phyloP scores from a whole-genome alignment of 2,113 vertebrate genomes.

The Trogon melanurus region DNA sequence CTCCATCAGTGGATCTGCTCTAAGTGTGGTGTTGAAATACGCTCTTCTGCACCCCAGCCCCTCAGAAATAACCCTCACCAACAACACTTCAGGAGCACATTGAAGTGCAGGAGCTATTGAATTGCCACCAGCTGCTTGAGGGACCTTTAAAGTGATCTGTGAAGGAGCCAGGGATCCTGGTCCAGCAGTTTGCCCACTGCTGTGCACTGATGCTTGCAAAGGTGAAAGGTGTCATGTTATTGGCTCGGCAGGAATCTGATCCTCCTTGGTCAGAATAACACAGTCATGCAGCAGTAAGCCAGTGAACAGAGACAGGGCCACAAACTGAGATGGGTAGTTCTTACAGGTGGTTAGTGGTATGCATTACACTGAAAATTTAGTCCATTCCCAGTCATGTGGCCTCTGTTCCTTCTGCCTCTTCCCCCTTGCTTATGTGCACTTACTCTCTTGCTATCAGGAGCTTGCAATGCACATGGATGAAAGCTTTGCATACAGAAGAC shows the following conservation, averaged over 20 bases:
- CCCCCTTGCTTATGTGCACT: background rate
- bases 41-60: background rate
- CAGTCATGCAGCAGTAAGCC: background rate
- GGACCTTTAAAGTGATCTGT: background rate
- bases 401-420: background rate
- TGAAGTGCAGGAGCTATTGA: background rate
- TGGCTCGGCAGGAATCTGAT: background rate
- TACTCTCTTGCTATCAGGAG: background rate
- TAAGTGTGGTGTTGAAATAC: background rate
- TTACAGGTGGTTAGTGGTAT: background rate
- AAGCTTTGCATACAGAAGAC: background rate
- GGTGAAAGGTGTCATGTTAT: background rate
- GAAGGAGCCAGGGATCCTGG: background rate
- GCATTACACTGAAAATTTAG: background rate
- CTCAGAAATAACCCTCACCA: background rate
- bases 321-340: background rate
- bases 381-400: background rate
- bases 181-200: background rate
- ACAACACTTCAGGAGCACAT: background rate
- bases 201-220: background rate
- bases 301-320: background rate
- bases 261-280: background rate
- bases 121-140: background rate
- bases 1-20: background rate
- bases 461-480: background rate